A percentile compares a stretch with the other conserved stretches of the same genome.
Evolutionary conservation across 2,888 invertebrate species (phyloP).

Genomic region (Tenthredo amoena): DNA sequence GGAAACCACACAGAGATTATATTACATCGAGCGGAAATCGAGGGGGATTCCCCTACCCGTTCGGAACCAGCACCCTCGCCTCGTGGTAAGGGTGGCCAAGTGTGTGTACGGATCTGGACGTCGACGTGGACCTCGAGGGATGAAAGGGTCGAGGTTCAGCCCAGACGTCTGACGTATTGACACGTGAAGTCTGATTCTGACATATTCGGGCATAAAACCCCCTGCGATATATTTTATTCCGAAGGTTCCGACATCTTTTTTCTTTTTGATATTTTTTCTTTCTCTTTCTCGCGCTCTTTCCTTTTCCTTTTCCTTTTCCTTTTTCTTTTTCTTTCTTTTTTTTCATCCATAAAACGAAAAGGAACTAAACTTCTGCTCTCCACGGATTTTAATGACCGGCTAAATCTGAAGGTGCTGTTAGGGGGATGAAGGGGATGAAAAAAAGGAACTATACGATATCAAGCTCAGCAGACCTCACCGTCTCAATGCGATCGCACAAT

Average conservation of each 20-base stretch:
- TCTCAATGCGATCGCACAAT: neutral
- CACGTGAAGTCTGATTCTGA: constrained; percentile 6
- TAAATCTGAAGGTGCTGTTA: neutral
- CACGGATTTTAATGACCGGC: neutral
- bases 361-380: neutral
- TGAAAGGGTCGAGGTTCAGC: neutral
- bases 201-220: neutral
- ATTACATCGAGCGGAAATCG: constrained; percentile 46
- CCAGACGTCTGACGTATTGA: constrained; percentile 14
- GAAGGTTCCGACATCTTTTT: neutral
- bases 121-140: neutral
- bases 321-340: neutral
- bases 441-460: neutral
- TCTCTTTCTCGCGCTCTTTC: too few species aligned
- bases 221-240: neutral
- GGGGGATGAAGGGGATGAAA: neutral
- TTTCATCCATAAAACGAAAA: neutral
- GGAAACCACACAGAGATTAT: constrained; percentile 43
- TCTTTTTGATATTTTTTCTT: too few species aligned
- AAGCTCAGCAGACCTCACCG: neutral
- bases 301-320: neutral
- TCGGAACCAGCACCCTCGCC: neutral
- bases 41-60: neutral
- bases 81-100: constrained; percentile 25
- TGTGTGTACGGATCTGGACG: neutral